Base-by-base conservation (phyloP, 2,888 invertebrate species). In the Sclerodermus sp. region DNA sequence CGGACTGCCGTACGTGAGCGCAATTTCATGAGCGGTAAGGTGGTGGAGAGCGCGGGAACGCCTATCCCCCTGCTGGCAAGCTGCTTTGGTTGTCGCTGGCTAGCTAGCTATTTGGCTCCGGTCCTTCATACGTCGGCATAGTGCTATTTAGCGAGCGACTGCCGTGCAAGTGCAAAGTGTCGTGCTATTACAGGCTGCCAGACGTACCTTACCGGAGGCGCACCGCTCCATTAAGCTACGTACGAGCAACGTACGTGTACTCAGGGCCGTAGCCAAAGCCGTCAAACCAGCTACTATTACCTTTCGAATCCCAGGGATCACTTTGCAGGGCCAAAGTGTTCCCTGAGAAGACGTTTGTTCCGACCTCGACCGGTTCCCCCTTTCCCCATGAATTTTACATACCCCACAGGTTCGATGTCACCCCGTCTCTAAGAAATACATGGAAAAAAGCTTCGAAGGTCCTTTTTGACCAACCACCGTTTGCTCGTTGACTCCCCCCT, bases 131-230 rank as follows among this genome's bases (percentile, higher is more conserved):
- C 55, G 43, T 31, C 43, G 38, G 45, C 52, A 58, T 62, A 62
- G 64, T 47, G 61, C 58, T 64, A 62, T 62, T 62, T 62, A 62
- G 51, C 58, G 49, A 52, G 38, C 51, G 46, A 46, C 42, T 48
- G 53, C 46, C 43, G 8, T 23, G 4, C 55, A 49, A 58, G 62
- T 63, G 58, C 66, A 66, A 64, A 63, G 63, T 64, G 66, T 59
- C 63, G 53, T 59, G 57, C 54, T 55, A 60, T 64, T 66, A 63
- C 54, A 56, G 59, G 47, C 50, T 53, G 64, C 57, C 53, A 57
- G 57, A 55, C 62, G n/a, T 23, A 23, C 23, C 23, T 5, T 23
- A 23, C 8, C 23, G n/a, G n/a, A n/a, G n/a, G n/a, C n/a, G 49
- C 45, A 42, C 42, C 50, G 60, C 53, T 63, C 63, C 63, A 57